Base-by-base conservation (phyloP, 1,140 invertebrate species). In the Pemphigus obesinymphae region DNA sequence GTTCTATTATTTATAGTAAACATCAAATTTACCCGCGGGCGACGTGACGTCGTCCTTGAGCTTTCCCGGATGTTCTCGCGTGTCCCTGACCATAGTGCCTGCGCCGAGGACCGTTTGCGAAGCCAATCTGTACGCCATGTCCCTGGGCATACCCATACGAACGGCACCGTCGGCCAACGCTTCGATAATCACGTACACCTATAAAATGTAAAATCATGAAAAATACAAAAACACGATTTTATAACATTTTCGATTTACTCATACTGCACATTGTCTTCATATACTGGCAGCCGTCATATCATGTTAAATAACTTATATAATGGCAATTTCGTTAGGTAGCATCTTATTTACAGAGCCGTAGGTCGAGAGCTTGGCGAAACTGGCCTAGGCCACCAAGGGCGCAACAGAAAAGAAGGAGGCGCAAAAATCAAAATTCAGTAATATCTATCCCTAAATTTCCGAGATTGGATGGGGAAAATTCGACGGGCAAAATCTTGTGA, bases 41-140 rank as follows among this genome's bases (percentile, higher is more conserved):
- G 96, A 98, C 86, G 96, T 97, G 3, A 99, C 96, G 86, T 96
- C 95, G 87, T 97, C 96, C 86, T 96, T 96, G 61, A 98, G 87
- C 26, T 92, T 88, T 4, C 92, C 95, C 0, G 96, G 95, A 88
- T 97, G 96, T 48, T 89, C 89, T 0, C 90, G 91, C 15, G 90
- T 90, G 34, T 94, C 91, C n/a, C 92, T 87, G 26, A 93, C 92
- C 96, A 97, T 93, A 85, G 92, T 87, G 82, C 91, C 96, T 11
- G 96, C 91, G 1, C 97, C 97, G 53, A 96, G 87, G 17, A 98
- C 92, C 0, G 96, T 97, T 87, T 98, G 95, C 0, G 96, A 91
- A 0, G 96, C 96, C 61, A 99, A 87, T 84, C 92, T 91, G 31
- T 94, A 91, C 0, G 97, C 93, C 29, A 97, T 85, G 84, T 96